These are phyloP conservation scores for Amia ocellicauda DNA, from an alignment of 2,113 vertebrate species.

Conservation along the genomic window DNA sequence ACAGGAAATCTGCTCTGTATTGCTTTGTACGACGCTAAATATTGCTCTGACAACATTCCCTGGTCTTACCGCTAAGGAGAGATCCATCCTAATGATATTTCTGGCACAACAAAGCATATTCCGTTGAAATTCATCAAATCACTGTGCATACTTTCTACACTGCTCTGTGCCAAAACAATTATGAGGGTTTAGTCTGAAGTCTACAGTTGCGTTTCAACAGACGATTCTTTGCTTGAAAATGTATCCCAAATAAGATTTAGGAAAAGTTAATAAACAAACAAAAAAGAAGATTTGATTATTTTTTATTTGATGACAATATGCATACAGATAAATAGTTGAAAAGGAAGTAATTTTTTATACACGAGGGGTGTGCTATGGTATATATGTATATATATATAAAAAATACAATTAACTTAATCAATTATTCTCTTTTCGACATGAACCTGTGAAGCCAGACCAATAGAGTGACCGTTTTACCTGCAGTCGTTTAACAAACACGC, in stretches of 20 bases:
- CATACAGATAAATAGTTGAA: conserved; percentile 9
- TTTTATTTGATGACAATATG: conserved; percentile 21
- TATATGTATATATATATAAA: conserved; percentile 17
- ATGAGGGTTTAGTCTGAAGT: neutral
- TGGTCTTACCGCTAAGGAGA: neutral
- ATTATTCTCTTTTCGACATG: neutral
- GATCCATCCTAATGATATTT: neutral
- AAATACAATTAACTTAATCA: neutral
- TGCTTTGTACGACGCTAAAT: too few relatives aligned
- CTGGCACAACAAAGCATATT: neutral
- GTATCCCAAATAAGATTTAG: neutral
- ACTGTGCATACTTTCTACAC: neutral
- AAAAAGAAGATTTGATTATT: neutral
- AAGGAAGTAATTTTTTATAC: conserved; percentile 3
- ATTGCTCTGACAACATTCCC: neutral
- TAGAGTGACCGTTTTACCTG: neutral
- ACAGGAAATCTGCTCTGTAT: too few relatives aligned
- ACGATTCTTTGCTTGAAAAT: neutral
- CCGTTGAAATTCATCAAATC: neutral
- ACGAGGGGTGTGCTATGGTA: conserved; percentile 1
- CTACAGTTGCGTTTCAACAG: neutral
- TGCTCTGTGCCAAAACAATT: neutral
- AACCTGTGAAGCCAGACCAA: neutral
- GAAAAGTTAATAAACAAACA: neutral
- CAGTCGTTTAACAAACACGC: too few relatives aligned